Percentiles rank a stretch among this genome's conserved stretches.
Conservation (phyloP, 2,113 vertebrate species). For the Hippocampus zosterae region DNA sequence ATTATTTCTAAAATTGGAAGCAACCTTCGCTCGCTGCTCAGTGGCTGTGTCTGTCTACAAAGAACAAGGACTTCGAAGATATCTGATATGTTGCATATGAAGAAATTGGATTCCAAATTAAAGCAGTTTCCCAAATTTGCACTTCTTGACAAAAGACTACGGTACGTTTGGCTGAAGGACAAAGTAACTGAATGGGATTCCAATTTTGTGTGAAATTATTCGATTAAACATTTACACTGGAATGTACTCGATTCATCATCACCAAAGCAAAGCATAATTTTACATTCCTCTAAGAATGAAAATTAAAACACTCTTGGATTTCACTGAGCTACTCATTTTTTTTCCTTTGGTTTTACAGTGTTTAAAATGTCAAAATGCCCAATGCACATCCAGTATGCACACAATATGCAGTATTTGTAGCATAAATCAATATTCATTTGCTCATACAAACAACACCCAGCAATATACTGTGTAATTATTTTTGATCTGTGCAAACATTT, state of each 20-base stretch:
- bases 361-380: constrained; percentile 20
- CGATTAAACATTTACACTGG: constrained; percentile 22
- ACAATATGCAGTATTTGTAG: constrained; percentile 8
- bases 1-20: constrained; percentile 22
- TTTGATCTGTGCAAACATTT: neutral
- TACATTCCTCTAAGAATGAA: constrained; percentile 14
- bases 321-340: too few relatives aligned
- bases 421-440: neutral
- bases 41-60: constrained; percentile 9
- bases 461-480: neutral
- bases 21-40: constrained; percentile 23
- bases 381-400: constrained; percentile 19
- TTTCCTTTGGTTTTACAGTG: neutral
- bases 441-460: neutral
- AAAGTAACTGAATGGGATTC: neutral
- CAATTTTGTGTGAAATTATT: constrained; percentile 10
- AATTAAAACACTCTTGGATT: neutral
- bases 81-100: constrained; percentile 13
- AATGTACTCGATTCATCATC: constrained; percentile 11
- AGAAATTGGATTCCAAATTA: constrained; percentile 18
- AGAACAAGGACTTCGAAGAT: constrained; percentile 18
- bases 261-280: constrained; percentile 9
- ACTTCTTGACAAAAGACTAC: constrained; percentile 17
- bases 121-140: neutral
- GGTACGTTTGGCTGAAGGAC: constrained; percentile 9